Conservation (phyloP, 2,888 invertebrate species). For the Amblyjoppa fuscipennis region DNA sequence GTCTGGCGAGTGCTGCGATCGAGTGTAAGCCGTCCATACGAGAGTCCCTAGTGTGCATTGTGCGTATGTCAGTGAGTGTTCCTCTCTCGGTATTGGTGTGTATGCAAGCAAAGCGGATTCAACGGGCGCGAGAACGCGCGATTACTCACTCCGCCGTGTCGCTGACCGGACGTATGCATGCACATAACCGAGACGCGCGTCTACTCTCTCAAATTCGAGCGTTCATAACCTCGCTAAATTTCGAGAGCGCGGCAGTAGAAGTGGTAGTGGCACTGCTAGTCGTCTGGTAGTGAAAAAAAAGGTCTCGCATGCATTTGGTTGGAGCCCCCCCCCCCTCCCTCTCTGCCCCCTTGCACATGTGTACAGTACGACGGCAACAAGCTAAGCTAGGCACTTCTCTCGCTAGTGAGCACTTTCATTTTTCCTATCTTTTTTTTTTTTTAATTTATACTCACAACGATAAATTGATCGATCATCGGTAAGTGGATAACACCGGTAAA, state of each 20-base stretch:
- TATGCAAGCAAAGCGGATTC: conserved; percentile 48
- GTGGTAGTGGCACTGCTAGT: background rate
- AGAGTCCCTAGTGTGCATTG: conserved; percentile 19
- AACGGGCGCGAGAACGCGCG: conserved; percentile 62
- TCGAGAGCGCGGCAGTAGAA: background rate
- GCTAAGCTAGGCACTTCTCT: background rate
- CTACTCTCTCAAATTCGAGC: conserved; percentile 35
- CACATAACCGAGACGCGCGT: conserved; percentile 59
- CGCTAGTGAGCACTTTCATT: background rate
- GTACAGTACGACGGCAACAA: background rate
- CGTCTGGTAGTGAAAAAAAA: conserved; percentile 8
- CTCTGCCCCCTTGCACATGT: conserved; percentile 11
- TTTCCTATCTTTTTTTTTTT: background rate
- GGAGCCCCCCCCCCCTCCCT: conserved; percentile 9
- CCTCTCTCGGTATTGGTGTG: background rate
- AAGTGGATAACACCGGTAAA: conserved; percentile 7
- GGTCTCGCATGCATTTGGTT: conserved; percentile 18
- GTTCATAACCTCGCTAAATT: conserved; percentile 46
- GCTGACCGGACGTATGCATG: conserved; percentile 72
- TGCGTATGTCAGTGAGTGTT: background rate
- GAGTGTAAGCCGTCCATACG: conserved; percentile 47
- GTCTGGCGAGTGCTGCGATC: conserved; percentile 58
- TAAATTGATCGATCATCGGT: background rate
- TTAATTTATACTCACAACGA: too few relatives aligned
- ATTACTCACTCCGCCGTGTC: conserved; percentile 70